phyloP scores from a whole-genome alignment of 2,888 invertebrate species.

The Neoitamus cyanurus region DNA sequence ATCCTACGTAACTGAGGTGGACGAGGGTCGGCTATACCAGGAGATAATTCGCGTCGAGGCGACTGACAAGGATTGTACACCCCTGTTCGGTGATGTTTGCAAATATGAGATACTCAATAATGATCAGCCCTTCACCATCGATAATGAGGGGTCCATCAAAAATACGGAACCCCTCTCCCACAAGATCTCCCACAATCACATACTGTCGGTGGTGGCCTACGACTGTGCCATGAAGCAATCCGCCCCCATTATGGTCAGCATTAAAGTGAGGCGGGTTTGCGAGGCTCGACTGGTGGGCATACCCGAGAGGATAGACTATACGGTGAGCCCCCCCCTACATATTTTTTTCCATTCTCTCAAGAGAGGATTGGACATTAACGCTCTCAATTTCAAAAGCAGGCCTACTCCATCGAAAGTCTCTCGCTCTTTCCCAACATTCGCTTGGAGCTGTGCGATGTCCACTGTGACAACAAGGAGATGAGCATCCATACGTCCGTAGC shows the following conservation, averaged over 20 bases:
- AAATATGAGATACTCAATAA: conserved; percentile 95
- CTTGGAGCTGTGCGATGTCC: conserved; percentile 67
- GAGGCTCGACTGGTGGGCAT: conserved; percentile 82
- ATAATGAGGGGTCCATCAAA: conserved; percentile 92
- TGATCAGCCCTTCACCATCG: conserved; percentile 90
- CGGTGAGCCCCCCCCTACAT: conserved; percentile 56
- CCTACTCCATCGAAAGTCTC: conserved; percentile 62
- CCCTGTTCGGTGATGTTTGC: conserved; percentile 93
- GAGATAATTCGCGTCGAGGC: conserved; percentile 93
- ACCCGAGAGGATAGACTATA: conserved; percentile 65
- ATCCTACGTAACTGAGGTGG: conserved; percentile 86
- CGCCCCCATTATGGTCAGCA: conserved; percentile 94
- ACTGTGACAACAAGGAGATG: conserved; percentile 62
- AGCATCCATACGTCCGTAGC: conserved; percentile 62
- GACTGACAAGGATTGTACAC: conserved; percentile 94
- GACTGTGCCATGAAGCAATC: conserved; percentile 98
- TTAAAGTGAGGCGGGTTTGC: conserved; percentile 88
- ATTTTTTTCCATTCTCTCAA: no score
- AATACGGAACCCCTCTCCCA: conserved; percentile 95
- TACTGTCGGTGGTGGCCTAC: conserved; percentile 94
- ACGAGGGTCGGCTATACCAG: conserved; percentile 90
- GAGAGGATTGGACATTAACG: no score
- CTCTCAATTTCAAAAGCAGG: conserved; percentile 54
- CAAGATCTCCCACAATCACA: conserved; percentile 93
- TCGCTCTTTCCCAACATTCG: conserved; percentile 64